These are phyloP conservation scores for rat (Rattus norvegicus) DNA, from an alignment of 2,113 vertebrate species.

Conservation along the genomic window DNA sequence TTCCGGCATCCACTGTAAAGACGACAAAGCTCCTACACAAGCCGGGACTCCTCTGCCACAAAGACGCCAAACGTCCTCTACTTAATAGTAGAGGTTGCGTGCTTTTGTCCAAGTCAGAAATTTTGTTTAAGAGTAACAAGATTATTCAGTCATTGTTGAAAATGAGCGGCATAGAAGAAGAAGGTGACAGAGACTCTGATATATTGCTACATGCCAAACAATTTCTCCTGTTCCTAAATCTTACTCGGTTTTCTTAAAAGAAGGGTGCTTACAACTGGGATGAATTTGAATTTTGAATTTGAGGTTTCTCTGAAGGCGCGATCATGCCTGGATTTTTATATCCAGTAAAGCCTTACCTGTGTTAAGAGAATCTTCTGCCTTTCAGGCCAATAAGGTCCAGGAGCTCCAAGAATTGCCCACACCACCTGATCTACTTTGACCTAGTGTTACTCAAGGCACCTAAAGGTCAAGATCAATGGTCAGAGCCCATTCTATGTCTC, in stretches of 20 bases:
- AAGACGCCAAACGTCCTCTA: neutral
- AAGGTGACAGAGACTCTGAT: neutral
- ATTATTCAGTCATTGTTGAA: neutral
- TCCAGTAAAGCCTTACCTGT: neutral
- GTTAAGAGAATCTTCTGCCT: neutral
- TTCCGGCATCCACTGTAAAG: neutral
- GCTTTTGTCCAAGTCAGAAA: neutral
- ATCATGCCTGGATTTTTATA: neutral
- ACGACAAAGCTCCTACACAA: neutral
- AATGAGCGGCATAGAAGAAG: neutral
- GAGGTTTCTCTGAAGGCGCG: neutral
- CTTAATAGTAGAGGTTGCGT: neutral
- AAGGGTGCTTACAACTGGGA: neutral
- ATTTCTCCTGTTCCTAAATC: neutral
- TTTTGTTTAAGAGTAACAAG: neutral
- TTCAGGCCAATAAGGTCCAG: neutral
- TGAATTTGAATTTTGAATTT: conserved; percentile 26
- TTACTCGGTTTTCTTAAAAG: neutral
- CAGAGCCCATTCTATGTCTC: conserved; percentile 5
- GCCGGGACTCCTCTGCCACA: neutral
- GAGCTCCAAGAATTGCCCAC: neutral
- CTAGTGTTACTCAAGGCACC: neutral
- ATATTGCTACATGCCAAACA: neutral
- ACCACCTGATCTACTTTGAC: neutral
- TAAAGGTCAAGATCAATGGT: neutral